Base-by-base conservation (phyloP, 2,113 vertebrate genomes). In the Pterocles orientalis region DNA sequence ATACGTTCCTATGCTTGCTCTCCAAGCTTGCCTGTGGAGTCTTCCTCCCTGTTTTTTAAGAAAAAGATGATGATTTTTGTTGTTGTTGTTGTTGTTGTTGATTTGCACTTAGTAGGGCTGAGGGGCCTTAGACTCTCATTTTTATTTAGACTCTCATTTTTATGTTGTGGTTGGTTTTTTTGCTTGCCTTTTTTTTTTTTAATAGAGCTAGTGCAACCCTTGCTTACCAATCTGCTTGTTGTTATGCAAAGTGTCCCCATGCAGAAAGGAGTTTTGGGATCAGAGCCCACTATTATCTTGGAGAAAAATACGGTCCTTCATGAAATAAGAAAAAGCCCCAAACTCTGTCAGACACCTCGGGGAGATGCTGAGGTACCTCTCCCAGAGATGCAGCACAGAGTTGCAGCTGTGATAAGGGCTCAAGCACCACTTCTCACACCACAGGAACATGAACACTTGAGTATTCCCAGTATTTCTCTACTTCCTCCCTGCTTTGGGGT, bases 161-260 rank as follows among this genome's bases (percentile, higher is more conserved):
- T 41, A 41, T 41, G 41, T 41, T 41, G 41, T 41, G 41, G 41
- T 41, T 12, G 41, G 41, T 41, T 41, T 41, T 41, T 41, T 41
- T 41, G 41, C 41, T 39, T 39, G 39, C 39, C 43, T 18, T 69
- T 28, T 7, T 6, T 19, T 43, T 8, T 24, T 71, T 45, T 36
- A 58, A 50, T 25, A 85, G 34, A 47, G 71, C 7, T 14, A 34
- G 25, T 48, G 19, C 47, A 82, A 28, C 26, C 16, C 14, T 95
- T 80, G 65, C 79, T 97, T 85, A 88, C 77, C 66, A 65, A 45
- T 69, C 69, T 94, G 76, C 60, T 61, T 84, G 76, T 86, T 92
- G 75, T 60, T 90, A 94, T n/a, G 47, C 33, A 6, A 78, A 26
- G 76, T 86, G 58, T 83, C 65, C 36, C 60, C 19, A 45, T 21